Evolutionary conservation across 2,888 invertebrate genomes (phyloP).

Genomic region (Conops quadrifasciatus): DNA sequence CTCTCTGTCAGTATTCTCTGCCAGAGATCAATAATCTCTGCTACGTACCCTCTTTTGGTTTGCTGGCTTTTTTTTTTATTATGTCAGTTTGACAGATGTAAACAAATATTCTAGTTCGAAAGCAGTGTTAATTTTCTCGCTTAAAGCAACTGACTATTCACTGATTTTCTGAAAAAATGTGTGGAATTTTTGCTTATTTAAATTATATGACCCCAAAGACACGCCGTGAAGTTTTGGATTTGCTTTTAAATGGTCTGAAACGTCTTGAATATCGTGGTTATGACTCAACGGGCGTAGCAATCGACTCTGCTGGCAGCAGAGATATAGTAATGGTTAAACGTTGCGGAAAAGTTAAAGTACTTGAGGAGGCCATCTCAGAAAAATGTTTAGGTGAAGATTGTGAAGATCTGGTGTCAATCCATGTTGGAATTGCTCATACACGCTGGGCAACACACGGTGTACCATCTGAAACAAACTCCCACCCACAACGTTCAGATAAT

Average conservation of each 20-base stretch:
- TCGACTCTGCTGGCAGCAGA: constrained; percentile 79
- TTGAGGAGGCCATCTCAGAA: constrained; percentile 86
- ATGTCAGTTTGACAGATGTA: too few species aligned
- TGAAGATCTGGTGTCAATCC: constrained; percentile 77
- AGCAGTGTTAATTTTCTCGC: too few species aligned
- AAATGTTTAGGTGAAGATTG: constrained; percentile 75
- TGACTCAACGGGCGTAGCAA: constrained; percentile 96
- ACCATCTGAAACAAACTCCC: constrained; percentile 92
- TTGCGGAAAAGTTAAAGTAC: constrained; percentile 90
- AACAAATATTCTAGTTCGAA: too few species aligned
- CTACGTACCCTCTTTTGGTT: too few species aligned
- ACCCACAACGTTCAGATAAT: constrained; percentile 93
- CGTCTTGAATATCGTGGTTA: constrained; percentile 99
- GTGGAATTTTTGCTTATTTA: constrained; percentile 98
- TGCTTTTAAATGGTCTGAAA: constrained; percentile 94
- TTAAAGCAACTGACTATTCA: too few species aligned
- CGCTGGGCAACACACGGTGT: constrained; percentile 99
- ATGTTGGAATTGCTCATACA: constrained; percentile 98
- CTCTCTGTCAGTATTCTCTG: too few species aligned
- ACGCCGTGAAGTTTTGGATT: constrained; percentile 90
- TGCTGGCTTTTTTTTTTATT: too few species aligned
- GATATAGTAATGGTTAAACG: constrained; percentile 87
- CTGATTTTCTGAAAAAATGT: not conserved
- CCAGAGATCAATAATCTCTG: too few species aligned
- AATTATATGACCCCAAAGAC: constrained; percentile 97